Evolutionary conservation across 2,113 vertebrate species (phyloP).

Genomic region (Odocoileus hemionus): DNA sequence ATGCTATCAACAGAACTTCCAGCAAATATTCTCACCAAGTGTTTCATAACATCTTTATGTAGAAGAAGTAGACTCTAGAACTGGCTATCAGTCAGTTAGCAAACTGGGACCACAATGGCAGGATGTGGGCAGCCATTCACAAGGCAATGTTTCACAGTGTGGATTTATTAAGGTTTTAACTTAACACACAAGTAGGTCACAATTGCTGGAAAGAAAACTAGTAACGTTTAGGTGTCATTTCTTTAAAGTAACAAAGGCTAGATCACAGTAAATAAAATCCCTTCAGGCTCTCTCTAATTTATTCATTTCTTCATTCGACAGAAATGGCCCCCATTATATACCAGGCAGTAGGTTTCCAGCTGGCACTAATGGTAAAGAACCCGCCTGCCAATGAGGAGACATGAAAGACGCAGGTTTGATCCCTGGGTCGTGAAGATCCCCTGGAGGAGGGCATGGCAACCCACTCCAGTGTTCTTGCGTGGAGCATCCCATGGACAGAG

Average conservation of each 20-base stretch:
- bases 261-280: conserved; percentile 9
- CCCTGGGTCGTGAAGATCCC: background rate
- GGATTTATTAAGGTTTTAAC: background rate
- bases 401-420: background rate
- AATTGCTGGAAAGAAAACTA: background rate
- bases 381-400: background rate
- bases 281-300: background rate
- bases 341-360: background rate
- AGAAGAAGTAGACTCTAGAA: background rate
- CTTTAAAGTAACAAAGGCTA: background rate
- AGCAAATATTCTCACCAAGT: background rate
- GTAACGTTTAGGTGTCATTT: background rate
- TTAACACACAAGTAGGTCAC: background rate
- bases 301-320: background rate
- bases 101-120: background rate
- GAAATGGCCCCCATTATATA: background rate
- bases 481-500: background rate
- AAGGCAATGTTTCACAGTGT: background rate
- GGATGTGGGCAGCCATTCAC: background rate
- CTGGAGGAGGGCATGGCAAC: background rate
- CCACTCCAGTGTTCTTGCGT: background rate
- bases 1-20: background rate
- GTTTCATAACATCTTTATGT: background rate
- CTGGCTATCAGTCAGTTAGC: background rate
- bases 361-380: background rate